Percentiles rank a stretch among this genome's conserved stretches.
phyloP scores from a whole-genome alignment of 2,113 vertebrate genomes.

The Scolopax mira region DNA sequence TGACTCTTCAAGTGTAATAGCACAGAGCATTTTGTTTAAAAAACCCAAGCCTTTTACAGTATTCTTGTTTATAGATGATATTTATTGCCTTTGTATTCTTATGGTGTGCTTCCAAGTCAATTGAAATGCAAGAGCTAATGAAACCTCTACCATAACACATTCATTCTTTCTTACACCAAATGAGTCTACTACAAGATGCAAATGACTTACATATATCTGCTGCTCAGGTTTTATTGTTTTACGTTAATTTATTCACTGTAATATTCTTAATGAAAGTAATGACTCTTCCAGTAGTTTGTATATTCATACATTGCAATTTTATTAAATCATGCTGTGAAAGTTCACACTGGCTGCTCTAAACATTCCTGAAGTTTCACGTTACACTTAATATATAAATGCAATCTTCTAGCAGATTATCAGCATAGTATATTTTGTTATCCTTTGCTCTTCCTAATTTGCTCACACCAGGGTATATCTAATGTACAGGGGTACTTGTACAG shows the following conservation, averaged over 20 bases:
- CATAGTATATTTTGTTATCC: conserved; percentile 50
- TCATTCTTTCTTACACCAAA: conserved; percentile 73
- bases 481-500: neutral
- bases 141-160: conserved; percentile 70
- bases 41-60: neutral
- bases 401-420: conserved; percentile 65
- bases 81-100: conserved; percentile 75
- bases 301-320: conserved; percentile 71
- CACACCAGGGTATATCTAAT: conserved; percentile 32
- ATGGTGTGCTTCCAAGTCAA: conserved; percentile 70
- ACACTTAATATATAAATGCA: conserved; percentile 69
- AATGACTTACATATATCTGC: conserved; percentile 82
- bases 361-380: conserved; percentile 64
- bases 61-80: conserved; percentile 77
- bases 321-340: conserved; percentile 80
- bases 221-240: conserved; percentile 79
- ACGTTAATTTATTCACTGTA: conserved; percentile 81
- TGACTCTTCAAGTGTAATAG: conserved; percentile 71
- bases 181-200: conserved; percentile 74
- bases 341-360: conserved; percentile 66
- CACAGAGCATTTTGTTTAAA: conserved; percentile 69
- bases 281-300: conserved; percentile 78
- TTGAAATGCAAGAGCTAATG: conserved; percentile 81
- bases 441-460: conserved; percentile 61
- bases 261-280: conserved; percentile 85